Percentiles rank a stretch among this genome's conserved stretches.
These are phyloP conservation scores for Xyliphius kryptos DNA, from an alignment of 2,113 vertebrate genomes.

Conservation along the genomic window DNA sequence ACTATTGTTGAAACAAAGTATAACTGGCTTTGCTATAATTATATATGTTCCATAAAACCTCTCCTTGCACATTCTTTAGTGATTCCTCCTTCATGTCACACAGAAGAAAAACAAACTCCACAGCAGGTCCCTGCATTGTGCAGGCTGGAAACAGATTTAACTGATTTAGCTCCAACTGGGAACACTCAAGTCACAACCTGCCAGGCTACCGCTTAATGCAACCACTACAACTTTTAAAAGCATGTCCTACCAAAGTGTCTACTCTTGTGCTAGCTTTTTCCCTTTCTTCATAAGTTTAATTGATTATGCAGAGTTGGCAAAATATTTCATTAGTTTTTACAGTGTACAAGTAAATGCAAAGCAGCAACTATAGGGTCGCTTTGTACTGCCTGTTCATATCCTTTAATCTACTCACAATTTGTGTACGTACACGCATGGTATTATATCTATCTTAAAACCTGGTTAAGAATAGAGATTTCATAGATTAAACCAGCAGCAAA, in stretches of 20 bases:
- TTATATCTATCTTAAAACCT: too few species aligned
- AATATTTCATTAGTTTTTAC: too few species aligned
- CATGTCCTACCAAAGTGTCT: neutral
- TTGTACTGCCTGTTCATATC: too few species aligned
- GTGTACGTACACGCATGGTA: too few species aligned
- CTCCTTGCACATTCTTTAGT: conserved; percentile 27
- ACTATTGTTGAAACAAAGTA: neutral
- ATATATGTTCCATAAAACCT: conserved; percentile 15
- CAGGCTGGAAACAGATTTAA: neutral
- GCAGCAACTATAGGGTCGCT: too few species aligned
- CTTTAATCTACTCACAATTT: too few species aligned
- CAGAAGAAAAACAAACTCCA: conserved; percentile 25
- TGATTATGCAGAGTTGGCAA: too few species aligned
- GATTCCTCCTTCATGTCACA: conserved; percentile 8
- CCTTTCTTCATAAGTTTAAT: too few species aligned
- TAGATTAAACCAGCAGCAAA: too few species aligned
- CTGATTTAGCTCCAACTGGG: conserved; percentile 3
- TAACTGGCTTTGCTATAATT: conserved; percentile 13
- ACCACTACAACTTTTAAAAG: neutral
- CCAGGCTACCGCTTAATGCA: too few species aligned
- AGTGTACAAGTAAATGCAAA: too few species aligned
- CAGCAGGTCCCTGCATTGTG: neutral
- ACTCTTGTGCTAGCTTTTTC: neutral
- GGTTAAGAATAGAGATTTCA: too few species aligned
- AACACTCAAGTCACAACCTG: conserved; percentile 1